These are phyloP conservation scores for Otus scops DNA, from an alignment of 2,797 vertebrate genomes.

Conservation along the genomic window DNA sequence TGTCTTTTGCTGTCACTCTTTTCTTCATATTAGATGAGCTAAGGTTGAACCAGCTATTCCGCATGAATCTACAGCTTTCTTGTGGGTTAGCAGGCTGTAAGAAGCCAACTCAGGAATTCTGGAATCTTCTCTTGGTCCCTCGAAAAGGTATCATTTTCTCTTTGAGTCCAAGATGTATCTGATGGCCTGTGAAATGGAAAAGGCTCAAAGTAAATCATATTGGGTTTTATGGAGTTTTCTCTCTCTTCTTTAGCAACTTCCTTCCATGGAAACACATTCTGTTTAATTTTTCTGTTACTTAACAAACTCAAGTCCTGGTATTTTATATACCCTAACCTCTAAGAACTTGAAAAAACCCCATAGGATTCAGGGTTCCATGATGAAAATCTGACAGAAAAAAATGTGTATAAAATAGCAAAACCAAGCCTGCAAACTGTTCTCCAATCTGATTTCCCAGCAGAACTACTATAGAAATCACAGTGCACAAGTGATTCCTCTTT, in stretches of 20 bases:
- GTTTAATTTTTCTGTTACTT: background rate
- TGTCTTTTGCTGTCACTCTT: background rate
- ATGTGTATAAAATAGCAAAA: background rate
- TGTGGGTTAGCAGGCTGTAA: background rate
- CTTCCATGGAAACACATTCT: background rate
- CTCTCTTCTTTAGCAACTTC: background rate
- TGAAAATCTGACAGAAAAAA: background rate
- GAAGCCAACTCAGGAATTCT: background rate
- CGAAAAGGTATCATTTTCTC: background rate
- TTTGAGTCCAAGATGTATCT: background rate
- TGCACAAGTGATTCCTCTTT: background rate
- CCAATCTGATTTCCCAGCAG: background rate
- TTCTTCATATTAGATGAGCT: background rate
- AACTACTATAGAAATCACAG: background rate
- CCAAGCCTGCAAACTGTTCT: background rate
- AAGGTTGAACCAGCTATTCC: background rate
- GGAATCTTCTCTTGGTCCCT: background rate
- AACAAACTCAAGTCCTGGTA: background rate
- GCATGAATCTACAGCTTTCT: background rate
- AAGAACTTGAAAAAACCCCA: background rate
- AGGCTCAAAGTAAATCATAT: background rate
- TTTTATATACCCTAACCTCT: background rate
- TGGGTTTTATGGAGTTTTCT: rapidly evolving
- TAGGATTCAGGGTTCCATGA: background rate
- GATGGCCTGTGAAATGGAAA: background rate